These are phyloP conservation scores for Hippolais icterina DNA, from an alignment of 2,113 vertebrate genomes.

Conservation along the genomic window DNA sequence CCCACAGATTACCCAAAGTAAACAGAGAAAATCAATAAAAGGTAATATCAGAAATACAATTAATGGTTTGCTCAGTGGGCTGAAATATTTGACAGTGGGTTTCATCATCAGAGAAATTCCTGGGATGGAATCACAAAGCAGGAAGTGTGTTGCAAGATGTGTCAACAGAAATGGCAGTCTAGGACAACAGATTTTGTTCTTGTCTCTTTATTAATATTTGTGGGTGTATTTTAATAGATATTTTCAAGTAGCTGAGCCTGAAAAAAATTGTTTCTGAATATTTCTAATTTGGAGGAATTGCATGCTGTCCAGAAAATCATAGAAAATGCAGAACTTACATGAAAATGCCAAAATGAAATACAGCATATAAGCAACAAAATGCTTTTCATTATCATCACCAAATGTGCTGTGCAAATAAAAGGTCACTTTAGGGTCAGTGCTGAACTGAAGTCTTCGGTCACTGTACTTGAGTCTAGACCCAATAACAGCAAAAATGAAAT, in stretches of 20 bases:
- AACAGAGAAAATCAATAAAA: background rate
- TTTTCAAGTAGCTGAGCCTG: background rate
- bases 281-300: background rate
- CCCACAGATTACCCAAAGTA: background rate
- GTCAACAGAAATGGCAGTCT: background rate
- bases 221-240: background rate
- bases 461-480: background rate
- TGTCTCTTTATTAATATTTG: background rate
- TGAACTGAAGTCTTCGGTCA: background rate
- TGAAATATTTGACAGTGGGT: background rate
- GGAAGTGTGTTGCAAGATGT: background rate
- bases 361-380: fast-evolving
- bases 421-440: background rate
- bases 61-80: background rate
- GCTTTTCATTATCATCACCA: background rate
- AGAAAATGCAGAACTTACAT: background rate
- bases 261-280: background rate
- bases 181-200: background rate
- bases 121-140: background rate
- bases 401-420: background rate
- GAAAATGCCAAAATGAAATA: background rate
- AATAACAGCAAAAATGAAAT: background rate
- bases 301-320: background rate
- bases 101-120: background rate
- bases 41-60: background rate